Conservation (phyloP, 1,140 invertebrate species). For the Papilio polyxenes region DNA sequence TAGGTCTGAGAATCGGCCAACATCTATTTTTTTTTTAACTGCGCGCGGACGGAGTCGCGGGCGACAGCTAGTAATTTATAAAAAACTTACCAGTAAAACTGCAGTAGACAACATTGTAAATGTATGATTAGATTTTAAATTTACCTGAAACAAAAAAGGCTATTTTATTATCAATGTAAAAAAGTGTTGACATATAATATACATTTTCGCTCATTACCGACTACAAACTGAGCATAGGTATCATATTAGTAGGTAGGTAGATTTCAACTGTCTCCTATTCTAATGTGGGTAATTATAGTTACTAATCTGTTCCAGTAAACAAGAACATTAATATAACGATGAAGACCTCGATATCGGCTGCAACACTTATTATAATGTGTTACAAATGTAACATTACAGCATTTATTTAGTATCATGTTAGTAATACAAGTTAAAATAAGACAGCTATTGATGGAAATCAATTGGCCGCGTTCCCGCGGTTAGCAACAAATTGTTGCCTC, state of each 20-base stretch:
- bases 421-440: constrained; percentile 53
- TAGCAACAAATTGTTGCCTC: constrained; percentile 62
- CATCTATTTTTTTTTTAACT: too few species aligned
- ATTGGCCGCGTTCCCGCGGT: constrained; percentile 57
- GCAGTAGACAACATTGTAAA: too few species aligned
- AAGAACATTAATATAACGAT: neutral
- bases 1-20: too few species aligned
- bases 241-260: neutral
- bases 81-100: too few species aligned
- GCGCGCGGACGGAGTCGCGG: too few species aligned
- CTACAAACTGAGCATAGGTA: neutral
- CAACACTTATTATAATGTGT: constrained; percentile 40
- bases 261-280: neutral
- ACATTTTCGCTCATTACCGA: too few species aligned
- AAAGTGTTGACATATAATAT: neutral
- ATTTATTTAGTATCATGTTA: constrained; percentile 52
- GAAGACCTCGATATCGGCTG: neutral
- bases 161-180: neutral
- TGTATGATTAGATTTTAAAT: neutral
- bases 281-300: neutral
- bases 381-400: constrained; percentile 51
- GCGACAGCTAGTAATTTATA: too few species aligned
- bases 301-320: neutral
- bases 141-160: constrained; percentile 42
- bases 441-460: constrained; percentile 60